These are phyloP conservation scores for Melolontha melolontha DNA, from an alignment of 2,888 invertebrate species.

Conservation along the genomic window DNA sequence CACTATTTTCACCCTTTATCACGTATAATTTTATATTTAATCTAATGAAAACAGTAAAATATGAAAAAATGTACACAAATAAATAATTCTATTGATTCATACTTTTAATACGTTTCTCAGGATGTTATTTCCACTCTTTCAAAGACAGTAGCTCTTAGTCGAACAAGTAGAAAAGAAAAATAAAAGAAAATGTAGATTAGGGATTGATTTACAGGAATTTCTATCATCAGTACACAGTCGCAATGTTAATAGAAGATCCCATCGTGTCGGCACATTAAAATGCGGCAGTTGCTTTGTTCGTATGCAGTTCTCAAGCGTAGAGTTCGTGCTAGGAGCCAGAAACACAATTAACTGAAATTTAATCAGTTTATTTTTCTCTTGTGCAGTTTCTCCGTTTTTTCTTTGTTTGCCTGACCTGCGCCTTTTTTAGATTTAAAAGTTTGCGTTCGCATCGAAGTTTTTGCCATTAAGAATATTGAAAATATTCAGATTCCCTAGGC, in stretches of 20 bases:
- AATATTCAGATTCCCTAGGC: constrained; percentile 31
- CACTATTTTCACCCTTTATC: no score
- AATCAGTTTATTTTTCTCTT: constrained; percentile 44
- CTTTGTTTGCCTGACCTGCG: constrained; percentile 18
- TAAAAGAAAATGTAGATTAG: constrained; percentile 14
- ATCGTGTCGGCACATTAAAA: background rate
- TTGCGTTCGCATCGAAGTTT: constrained; percentile 33
- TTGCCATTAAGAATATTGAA: background rate
- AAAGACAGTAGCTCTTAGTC: no score
- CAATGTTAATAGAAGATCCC: constrained; percentile 13
- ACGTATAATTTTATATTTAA: no score
- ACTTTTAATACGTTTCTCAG: no score
- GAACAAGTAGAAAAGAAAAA: constrained; percentile 22
- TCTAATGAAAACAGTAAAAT: no score
- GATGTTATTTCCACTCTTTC: no score
- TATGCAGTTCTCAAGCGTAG: constrained; percentile 40
- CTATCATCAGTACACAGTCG: constrained; percentile 5
- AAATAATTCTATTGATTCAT: no score
- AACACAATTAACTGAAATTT: constrained; percentile 49
- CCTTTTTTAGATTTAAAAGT: constrained; percentile 36
- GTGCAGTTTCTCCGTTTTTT: constrained; percentile 28
- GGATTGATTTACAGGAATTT: constrained; percentile 36
- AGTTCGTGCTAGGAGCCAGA: constrained; percentile 10
- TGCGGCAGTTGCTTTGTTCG: background rate
- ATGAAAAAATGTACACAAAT: no score